Evolutionary conservation across 2,888 invertebrate genomes (phyloP).

Genomic region (Nebria salina): DNA sequence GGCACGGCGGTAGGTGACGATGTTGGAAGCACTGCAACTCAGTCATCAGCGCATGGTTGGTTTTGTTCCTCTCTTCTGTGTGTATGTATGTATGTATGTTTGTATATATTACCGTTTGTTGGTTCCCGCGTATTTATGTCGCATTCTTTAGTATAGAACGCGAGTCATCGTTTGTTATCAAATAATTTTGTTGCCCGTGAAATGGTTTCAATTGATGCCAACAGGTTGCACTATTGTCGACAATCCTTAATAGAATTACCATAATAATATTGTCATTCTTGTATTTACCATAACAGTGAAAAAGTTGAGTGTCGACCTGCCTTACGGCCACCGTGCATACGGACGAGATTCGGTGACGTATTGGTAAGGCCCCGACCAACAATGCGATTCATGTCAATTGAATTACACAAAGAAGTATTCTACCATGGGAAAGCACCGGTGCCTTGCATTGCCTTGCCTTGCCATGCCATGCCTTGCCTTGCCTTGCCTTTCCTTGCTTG

Average conservation of each 20-base stretch:
- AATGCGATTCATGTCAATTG: constrained; percentile 60
- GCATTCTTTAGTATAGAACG: constrained; percentile 55
- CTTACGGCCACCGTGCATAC: constrained; percentile 24
- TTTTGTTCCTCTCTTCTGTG: neutral
- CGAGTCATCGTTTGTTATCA: constrained; percentile 61
- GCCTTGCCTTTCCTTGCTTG: constrained; percentile 10
- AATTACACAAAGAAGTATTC: constrained; percentile 59
- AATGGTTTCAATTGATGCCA: constrained; percentile 60
- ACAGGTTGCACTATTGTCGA: constrained; percentile 63
- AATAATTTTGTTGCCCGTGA: constrained; percentile 63
- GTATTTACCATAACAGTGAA: constrained; percentile 61
- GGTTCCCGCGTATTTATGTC: constrained; percentile 47
- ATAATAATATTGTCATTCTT: constrained; percentile 64
- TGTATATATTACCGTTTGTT: constrained; percentile 1
- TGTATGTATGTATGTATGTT: neutral
- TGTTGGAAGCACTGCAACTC: neutral
- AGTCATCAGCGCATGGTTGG: no score
- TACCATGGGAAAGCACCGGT: constrained; percentile 48
- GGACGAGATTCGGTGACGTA: constrained; percentile 48
- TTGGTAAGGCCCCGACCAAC: constrained; percentile 54
- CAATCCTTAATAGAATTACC: constrained; percentile 63
- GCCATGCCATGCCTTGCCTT: no score
- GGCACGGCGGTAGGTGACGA: neutral
- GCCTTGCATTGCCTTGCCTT: neutral
- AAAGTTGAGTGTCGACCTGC: constrained; percentile 52